phyloP scores from a whole-genome alignment of 2,888 invertebrate genomes.

The Chrysina gloriosa region DNA sequence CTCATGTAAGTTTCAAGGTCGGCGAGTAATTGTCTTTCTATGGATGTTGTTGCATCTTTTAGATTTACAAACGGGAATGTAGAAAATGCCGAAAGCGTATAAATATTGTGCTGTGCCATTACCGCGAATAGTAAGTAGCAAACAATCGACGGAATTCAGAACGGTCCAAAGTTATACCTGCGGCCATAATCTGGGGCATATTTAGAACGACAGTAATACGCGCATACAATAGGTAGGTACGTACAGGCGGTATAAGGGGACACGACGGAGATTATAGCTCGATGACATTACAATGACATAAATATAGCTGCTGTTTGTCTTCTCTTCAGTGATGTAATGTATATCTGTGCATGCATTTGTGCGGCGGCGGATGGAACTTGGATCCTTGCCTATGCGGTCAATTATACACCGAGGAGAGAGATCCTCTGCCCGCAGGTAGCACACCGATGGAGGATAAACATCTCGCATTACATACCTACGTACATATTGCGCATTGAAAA shows the following conservation, averaged over 20 bases:
- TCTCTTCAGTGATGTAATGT: slow-evolving; percentile 42
- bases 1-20: too few species aligned
- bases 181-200: slow-evolving; percentile 56
- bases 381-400: slow-evolving; percentile 61
- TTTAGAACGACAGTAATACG: slow-evolving; percentile 55
- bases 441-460: slow-evolving; percentile 56
- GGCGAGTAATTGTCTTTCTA: too few species aligned
- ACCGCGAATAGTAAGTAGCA: too few species aligned
- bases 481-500: slow-evolving; percentile 57
- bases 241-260: slow-evolving; percentile 58
- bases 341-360: slow-evolving; percentile 52
- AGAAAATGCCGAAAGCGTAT: too few species aligned
- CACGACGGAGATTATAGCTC: slow-evolving; percentile 55
- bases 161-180: slow-evolving; percentile 48
- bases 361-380: slow-evolving; percentile 51
- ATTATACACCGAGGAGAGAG: slow-evolving; percentile 40
- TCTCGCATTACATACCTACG: slow-evolving; percentile 65
- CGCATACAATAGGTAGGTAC: slow-evolving; percentile 51
- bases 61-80: too few species aligned
- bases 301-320: slow-evolving; percentile 64
- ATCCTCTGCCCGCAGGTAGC: slow-evolving; percentile 46
- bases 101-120: too few species aligned
- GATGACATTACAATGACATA: slow-evolving; percentile 65
- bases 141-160: too few species aligned
- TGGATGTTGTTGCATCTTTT: too few species aligned